These are phyloP conservation scores for Clarias laeviceps DNA, from an alignment of 2,797 vertebrate species.

Conservation along the genomic window DNA sequence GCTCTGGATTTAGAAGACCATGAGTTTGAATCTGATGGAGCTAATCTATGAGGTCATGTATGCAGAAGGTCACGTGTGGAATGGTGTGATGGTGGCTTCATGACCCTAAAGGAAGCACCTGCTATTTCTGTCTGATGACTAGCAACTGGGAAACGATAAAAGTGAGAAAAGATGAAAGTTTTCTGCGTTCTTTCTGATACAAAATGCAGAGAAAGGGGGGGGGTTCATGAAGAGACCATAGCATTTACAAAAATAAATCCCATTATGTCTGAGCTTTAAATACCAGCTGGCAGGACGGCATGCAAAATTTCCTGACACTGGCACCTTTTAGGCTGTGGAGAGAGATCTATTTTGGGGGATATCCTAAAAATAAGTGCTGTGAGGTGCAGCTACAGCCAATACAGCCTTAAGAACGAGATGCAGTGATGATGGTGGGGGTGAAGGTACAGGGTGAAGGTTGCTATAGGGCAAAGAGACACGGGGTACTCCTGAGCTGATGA, in stretches of 20 bases:
- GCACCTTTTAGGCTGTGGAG: background rate
- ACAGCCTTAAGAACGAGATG: conserved; percentile 16
- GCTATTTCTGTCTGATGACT: background rate
- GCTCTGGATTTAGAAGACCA: background rate
- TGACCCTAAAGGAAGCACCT: background rate
- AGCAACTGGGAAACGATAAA: background rate
- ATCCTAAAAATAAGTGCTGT: conserved; percentile 25
- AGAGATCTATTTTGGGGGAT: background rate
- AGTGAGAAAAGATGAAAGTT: background rate
- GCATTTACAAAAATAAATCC: background rate
- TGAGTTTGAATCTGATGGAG: background rate
- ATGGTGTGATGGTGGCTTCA: background rate
- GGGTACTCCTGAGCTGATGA: conserved; percentile 41
- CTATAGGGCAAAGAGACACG: conserved; percentile 9
- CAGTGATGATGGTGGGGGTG: conserved; percentile 10
- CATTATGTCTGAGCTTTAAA: background rate
- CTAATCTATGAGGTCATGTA: background rate
- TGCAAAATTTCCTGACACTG: conserved; percentile 16
- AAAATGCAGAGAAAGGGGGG: background rate
- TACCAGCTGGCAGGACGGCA: conserved; percentile 16
- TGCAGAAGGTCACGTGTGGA: background rate
- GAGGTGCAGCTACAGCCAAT: conserved; percentile 33
- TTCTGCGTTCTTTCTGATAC: background rate
- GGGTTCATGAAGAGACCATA: background rate
- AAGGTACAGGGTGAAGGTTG: background rate